These are phyloP conservation scores for Ploceus nigricollis DNA, from an alignment of 2,113 vertebrate genomes.

Conservation along the genomic window DNA sequence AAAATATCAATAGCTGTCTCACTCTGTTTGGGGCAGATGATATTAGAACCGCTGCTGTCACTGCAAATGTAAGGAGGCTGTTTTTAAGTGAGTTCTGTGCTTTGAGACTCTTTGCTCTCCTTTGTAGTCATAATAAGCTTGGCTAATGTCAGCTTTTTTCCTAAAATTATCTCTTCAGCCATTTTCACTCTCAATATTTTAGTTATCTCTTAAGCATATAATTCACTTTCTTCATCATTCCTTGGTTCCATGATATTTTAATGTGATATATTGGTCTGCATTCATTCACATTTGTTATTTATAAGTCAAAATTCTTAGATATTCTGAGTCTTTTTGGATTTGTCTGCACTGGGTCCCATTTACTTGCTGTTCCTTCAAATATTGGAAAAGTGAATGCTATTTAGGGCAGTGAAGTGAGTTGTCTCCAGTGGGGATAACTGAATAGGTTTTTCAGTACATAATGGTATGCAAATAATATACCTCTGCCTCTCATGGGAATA, in stretches of 20 bases:
- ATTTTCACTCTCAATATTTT: not conserved
- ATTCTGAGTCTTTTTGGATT: not conserved
- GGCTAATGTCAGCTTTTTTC: not conserved
- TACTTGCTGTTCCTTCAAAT: conserved; percentile 34
- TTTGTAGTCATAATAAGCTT: not conserved
- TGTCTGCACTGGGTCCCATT: not conserved
- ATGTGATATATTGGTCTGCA: not conserved
- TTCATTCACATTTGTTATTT: conserved; percentile 21
- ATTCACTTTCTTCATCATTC: not conserved
- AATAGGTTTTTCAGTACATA: conserved; percentile 43
- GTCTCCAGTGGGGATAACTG: conserved; percentile 21
- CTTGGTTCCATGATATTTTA: not conserved
- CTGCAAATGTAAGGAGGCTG: not conserved
- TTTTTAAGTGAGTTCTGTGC: conserved; percentile 2
- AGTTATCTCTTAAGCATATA: not conserved
- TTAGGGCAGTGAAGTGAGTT: conserved; percentile 48
- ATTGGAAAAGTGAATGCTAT: conserved; percentile 26
- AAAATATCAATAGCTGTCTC: not conserved
- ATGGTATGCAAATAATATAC: conserved; percentile 62
- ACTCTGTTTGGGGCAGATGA: not conserved
- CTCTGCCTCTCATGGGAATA: conserved; percentile 5
- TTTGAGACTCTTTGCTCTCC: not conserved
- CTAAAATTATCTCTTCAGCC: not conserved
- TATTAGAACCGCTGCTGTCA: not conserved
- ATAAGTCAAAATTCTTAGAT: not conserved